Evolutionary conservation across 2,797 vertebrate species (phyloP).

Genomic region (Thalassophryne amazonica): DNA sequence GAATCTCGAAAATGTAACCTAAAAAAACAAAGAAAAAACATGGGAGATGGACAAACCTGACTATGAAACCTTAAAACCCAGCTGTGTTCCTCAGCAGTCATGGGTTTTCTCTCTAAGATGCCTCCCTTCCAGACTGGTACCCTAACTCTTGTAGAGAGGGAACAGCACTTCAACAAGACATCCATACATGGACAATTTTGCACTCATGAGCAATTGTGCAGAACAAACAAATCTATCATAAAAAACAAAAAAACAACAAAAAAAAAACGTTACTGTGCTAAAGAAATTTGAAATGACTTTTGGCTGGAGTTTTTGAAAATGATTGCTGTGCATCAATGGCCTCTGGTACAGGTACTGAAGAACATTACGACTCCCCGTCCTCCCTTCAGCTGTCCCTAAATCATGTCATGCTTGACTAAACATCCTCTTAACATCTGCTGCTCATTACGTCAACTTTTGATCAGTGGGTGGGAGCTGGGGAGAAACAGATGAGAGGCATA

Average conservation of each 20-base stretch:
- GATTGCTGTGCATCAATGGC: slow-evolving; percentile 54
- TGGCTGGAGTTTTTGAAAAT: slow-evolving; percentile 19
- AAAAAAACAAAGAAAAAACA: too few species aligned
- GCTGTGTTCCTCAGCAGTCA: slow-evolving; percentile 31
- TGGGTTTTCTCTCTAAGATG: slow-evolving; percentile 19
- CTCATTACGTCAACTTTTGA: slow-evolving; percentile 13
- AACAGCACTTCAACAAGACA: slow-evolving; percentile 17
- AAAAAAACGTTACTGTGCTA: too few species aligned
- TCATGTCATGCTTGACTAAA: slow-evolving; percentile 37
- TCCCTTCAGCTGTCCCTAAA: slow-evolving; percentile 14
- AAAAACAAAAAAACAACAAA: too few species aligned
- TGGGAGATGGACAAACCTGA: slow-evolving; percentile 39
- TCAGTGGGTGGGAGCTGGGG: not conserved
- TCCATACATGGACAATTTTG: slow-evolving; percentile 16
- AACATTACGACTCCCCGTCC: slow-evolving; percentile 19
- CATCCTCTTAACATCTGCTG: slow-evolving; percentile 25
- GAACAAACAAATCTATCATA: slow-evolving; percentile 43
- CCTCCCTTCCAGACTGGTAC: not conserved
- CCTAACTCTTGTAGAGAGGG: not conserved
- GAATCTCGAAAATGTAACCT: too few species aligned
- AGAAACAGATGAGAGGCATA: slow-evolving; percentile 11
- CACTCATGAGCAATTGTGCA: slow-evolving; percentile 25
- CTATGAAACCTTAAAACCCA: slow-evolving; percentile 24
- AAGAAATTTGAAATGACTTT: too few species aligned
- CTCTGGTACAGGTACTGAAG: slow-evolving; percentile 25